phyloP scores from a whole-genome alignment of 1,140 invertebrate genomes.

The Drosophila aff. region DNA sequence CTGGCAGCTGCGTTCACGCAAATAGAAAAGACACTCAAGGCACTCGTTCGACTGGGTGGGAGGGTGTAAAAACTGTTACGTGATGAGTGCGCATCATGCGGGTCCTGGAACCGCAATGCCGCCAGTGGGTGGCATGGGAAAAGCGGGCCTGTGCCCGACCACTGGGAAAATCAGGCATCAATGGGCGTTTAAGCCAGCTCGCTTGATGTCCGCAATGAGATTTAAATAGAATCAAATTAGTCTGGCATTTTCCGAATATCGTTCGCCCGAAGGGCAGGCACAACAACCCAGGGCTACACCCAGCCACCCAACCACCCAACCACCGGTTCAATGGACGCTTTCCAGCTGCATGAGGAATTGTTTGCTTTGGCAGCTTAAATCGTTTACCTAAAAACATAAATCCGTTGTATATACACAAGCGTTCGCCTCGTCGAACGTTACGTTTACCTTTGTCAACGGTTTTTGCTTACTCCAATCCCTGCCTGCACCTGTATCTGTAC shows the following conservation, averaged over 20 bases:
- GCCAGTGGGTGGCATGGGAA: slow-evolving; percentile 1
- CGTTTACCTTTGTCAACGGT: slow-evolving; percentile 79
- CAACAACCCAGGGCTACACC: neutral
- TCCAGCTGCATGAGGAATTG: slow-evolving; percentile 63
- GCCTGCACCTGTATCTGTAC: neutral
- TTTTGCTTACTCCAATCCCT: slow-evolving; percentile 46
- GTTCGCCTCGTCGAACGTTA: slow-evolving; percentile 54
- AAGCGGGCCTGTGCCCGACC: slow-evolving; percentile 3
- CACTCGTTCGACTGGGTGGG: slow-evolving; percentile 63
- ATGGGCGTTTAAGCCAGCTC: slow-evolving; percentile 78
- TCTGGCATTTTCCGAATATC: slow-evolving; percentile 60
- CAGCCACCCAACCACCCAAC: neutral
- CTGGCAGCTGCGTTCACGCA: slow-evolving; percentile 78
- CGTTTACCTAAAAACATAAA: slow-evolving; percentile 81
- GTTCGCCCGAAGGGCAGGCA: slow-evolving; percentile 10
- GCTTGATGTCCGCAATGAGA: slow-evolving; percentile 79
- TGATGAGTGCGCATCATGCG: slow-evolving; percentile 78
- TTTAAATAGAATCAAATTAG: slow-evolving; percentile 85
- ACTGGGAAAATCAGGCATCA: slow-evolving; percentile 67
- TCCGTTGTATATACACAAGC: slow-evolving; percentile 66
- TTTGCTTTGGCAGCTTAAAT: slow-evolving; percentile 78
- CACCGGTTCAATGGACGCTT: slow-evolving; percentile 63
- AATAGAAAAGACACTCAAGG: slow-evolving; percentile 83
- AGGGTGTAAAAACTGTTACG: slow-evolving; percentile 60
- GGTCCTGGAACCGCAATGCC: slow-evolving; percentile 49